A percentile compares a stretch with the other conserved stretches of the same genome.
Evolutionary conservation across 2,888 invertebrate species (phyloP).

Genomic region (Formica aserva): DNA sequence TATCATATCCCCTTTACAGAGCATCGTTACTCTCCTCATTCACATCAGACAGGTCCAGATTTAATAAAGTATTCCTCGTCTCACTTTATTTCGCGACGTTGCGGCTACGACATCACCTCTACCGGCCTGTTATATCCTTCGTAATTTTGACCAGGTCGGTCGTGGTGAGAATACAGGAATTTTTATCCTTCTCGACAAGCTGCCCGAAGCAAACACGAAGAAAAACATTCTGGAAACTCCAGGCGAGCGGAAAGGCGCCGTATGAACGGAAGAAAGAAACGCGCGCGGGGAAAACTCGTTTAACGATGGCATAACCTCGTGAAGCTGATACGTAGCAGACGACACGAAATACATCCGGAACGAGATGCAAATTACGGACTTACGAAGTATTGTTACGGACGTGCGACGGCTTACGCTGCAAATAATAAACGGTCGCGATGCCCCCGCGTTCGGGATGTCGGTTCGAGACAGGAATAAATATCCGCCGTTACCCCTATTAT

Average conservation of each 20-base stretch:
- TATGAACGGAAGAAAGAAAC: conserved; percentile 8
- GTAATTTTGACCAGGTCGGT: conserved; percentile 66
- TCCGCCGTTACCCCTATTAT: conserved; percentile 64
- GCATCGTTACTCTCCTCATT: conserved; percentile 35
- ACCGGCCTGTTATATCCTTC: conserved; percentile 10
- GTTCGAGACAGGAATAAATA: conserved; percentile 65
- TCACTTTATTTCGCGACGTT: conserved; percentile 37
- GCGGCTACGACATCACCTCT: conserved; percentile 28
- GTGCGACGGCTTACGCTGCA: conserved; percentile 68
- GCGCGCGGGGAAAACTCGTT: conserved; percentile 70
- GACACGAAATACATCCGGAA: conserved; percentile 75
- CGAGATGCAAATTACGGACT: conserved; percentile 76
- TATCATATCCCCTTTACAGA: conserved; percentile 6
- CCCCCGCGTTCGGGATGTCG: conserved; percentile 29
- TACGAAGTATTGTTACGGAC: conserved; percentile 75
- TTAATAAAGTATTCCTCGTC: conserved; percentile 51
- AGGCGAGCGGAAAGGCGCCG: conserved; percentile 41
- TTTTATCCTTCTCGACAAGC: conserved; percentile 64
- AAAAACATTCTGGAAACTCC: conserved; percentile 54
- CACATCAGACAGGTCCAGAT: conserved; percentile 38
- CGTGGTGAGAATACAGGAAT: conserved; percentile 72
- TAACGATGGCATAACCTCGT: conserved; percentile 67
- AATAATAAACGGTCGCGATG: conserved; percentile 69
- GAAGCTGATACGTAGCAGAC: conserved; percentile 70
- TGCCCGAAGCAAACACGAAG: conserved; percentile 63